A percentile compares a stretch with the other conserved stretches of the same genome.
These are phyloP conservation scores for Pterostichus madidus DNA, from an alignment of 2,888 invertebrate species.

Conservation along the genomic window DNA sequence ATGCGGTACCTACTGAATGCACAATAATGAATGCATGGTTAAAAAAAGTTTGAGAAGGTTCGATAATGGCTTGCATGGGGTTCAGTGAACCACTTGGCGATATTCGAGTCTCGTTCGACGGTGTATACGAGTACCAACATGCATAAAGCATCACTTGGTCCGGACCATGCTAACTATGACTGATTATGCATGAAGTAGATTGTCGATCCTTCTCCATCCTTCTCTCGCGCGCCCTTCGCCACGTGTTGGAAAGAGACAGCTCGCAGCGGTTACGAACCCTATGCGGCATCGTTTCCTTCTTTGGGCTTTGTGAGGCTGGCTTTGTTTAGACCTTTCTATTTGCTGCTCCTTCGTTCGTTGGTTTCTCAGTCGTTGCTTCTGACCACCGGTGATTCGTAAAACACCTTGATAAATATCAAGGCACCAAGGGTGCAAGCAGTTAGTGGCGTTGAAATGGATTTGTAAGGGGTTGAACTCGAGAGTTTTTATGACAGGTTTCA, in stretches of 20 bases:
- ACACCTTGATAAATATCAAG: slow-evolving; percentile 1
- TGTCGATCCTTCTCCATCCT: slow-evolving; percentile 8
- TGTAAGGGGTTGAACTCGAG: neutral
- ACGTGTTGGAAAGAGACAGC: neutral
- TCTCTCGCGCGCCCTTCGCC: neutral
- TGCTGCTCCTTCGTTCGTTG: neutral
- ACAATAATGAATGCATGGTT: too few species aligned
- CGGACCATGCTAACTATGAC: slow-evolving; percentile 46
- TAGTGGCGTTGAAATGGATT: slow-evolving; percentile 1
- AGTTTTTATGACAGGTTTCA: neutral
- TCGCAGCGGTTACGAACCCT: slow-evolving; percentile 17
- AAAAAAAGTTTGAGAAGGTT: neutral
- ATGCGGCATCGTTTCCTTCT: slow-evolving; percentile 9
- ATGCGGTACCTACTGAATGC: too few species aligned
- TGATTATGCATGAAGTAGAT: slow-evolving; percentile 53
- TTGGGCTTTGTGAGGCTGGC: slow-evolving; percentile 8
- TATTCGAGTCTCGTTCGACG: slow-evolving; percentile 16
- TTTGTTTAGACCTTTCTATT: slow-evolving; percentile 9
- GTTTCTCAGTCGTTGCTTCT: neutral
- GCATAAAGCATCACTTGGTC: slow-evolving; percentile 49
- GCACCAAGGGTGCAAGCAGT: neutral
- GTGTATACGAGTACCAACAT: slow-evolving; percentile 26
- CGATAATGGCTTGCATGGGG: neutral
- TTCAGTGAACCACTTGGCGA: slow-evolving; percentile 45
- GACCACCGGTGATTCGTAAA: slow-evolving; percentile 11